Percentiles rank a stretch among this genome's conserved stretches.
These are phyloP conservation scores for Callorhinus ursinus DNA, from an alignment of 2,113 vertebrate genomes.

Conservation along the genomic window DNA sequence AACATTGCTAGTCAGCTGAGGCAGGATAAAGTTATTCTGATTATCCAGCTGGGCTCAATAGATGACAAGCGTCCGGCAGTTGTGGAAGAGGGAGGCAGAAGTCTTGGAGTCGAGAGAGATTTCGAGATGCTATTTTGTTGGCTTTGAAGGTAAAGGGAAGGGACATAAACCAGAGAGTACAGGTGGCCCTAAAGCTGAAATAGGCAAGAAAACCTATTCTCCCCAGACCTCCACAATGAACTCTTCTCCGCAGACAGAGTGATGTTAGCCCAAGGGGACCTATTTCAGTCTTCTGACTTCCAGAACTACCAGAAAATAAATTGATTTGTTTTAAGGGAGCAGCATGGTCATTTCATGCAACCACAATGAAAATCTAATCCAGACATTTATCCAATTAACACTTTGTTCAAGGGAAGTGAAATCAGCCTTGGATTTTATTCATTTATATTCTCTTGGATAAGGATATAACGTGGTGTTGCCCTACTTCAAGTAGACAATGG, in stretches of 20 bases:
- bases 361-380: neutral
- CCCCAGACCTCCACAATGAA: neutral
- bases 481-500: neutral
- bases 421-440: no score
- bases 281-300: neutral
- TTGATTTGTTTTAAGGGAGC: neutral
- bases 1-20: neutral
- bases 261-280: neutral
- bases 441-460: no score
- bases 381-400: neutral
- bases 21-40: neutral
- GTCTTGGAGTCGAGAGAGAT: neutral
- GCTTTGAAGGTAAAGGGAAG: neutral
- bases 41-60: neutral
- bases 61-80: neutral
- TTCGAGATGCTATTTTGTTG: neutral
- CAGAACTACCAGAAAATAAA: neutral
- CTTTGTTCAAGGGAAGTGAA: neutral
- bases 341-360: neutral
- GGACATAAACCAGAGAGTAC: fast-evolving
- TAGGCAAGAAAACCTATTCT: no score
- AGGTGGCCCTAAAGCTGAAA: neutral
- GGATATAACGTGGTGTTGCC: no score
- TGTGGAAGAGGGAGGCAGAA: neutral
- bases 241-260: neutral